Evolutionary conservation across 2,113 vertebrate species (phyloP).

Genomic region (Petrocephalus microphthalmus): DNA sequence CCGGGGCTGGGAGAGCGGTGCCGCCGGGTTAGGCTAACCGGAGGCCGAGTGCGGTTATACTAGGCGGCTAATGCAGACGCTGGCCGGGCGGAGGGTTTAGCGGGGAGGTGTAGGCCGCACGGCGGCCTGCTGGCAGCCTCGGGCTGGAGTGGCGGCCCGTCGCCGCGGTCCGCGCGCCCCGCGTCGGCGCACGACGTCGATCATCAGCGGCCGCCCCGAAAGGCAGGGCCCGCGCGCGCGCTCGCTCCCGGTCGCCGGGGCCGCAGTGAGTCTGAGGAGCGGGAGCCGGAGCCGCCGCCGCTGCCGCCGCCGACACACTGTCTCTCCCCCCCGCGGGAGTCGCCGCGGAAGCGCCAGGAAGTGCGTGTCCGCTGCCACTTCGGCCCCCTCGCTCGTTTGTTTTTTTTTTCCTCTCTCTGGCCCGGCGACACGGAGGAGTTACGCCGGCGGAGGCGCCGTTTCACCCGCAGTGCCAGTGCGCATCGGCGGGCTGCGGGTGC

Average conservation of each 20-base stretch:
- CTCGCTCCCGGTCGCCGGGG: constrained; percentile 39
- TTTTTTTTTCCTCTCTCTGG: not conserved
- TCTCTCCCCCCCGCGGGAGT: constrained; percentile 26
- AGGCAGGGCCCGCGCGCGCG: constrained; percentile 25
- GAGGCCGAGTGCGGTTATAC: not conserved
- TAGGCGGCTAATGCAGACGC: not conserved
- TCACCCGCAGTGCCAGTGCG: not conserved
- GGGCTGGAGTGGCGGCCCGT: constrained; percentile 43
- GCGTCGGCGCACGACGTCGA: constrained; percentile 41
- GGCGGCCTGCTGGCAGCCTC: constrained; percentile 28
- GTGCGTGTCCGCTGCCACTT: constrained; percentile 46
- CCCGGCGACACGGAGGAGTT: not conserved
- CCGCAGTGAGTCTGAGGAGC: constrained; percentile 45
- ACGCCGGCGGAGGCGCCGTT: constrained; percentile 17
- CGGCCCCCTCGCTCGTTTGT: constrained; percentile 42
- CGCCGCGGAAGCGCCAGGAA: constrained; percentile 54
- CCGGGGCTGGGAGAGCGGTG: not conserved
- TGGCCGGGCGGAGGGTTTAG: constrained; percentile 12
- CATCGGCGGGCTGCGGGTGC: not conserved
- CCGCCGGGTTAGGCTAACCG: not conserved
- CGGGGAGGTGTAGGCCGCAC: constrained; percentile 26
- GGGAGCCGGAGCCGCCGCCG: not conserved
- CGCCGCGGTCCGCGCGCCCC: constrained; percentile 45
- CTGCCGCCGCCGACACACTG: constrained; percentile 42
- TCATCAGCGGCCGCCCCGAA: constrained; percentile 28